Percentiles rank a stretch among this genome's conserved stretches.
These are phyloP conservation scores for Drosophila rubida DNA, from an alignment of 2,888 invertebrate species.

Conservation along the genomic window DNA sequence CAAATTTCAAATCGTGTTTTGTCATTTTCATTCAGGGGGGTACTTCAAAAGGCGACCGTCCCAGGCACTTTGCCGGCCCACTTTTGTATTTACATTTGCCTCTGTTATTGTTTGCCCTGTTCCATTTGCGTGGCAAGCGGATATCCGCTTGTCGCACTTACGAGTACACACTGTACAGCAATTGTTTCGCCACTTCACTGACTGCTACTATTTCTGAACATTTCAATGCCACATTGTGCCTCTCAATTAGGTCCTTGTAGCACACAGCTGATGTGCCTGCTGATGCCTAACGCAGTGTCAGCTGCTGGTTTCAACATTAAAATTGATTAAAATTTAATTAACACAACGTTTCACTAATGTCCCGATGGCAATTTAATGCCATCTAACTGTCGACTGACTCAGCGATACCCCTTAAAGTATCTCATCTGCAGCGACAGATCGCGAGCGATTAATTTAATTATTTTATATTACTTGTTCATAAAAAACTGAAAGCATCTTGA, in stretches of 20 bases:
- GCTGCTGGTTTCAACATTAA: slow-evolving; percentile 30
- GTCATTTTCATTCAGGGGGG: slow-evolving; percentile 63
- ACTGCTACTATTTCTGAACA: slow-evolving; percentile 36
- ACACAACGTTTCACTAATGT: slow-evolving; percentile 36
- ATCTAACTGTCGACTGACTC: neutral
- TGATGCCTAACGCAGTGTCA: slow-evolving; percentile 14
- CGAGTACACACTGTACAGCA: slow-evolving; percentile 29
- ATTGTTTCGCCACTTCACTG: slow-evolving; percentile 40
- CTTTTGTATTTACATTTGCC: slow-evolving; percentile 20
- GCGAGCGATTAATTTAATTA: neutral
- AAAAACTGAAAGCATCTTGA: too few species aligned
- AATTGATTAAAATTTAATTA: slow-evolving; percentile 62
- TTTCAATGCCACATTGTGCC: slow-evolving; percentile 31
- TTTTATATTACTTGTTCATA: neutral
- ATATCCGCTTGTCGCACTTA: slow-evolving; percentile 73
- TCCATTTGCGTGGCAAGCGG: slow-evolving; percentile 65
- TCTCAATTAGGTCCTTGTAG: slow-evolving; percentile 29
- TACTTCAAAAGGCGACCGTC: slow-evolving; percentile 20
- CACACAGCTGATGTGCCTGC: neutral
- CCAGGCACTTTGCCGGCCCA: slow-evolving; percentile 26
- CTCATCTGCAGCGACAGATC: neutral
- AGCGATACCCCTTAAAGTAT: neutral
- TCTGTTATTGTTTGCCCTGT: slow-evolving; percentile 51
- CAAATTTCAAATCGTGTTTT: slow-evolving; percentile 72
- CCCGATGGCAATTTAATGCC: slow-evolving; percentile 1